phyloP scores from a whole-genome alignment of 2,888 invertebrate species.

The Cerastoderma edule region DNA sequence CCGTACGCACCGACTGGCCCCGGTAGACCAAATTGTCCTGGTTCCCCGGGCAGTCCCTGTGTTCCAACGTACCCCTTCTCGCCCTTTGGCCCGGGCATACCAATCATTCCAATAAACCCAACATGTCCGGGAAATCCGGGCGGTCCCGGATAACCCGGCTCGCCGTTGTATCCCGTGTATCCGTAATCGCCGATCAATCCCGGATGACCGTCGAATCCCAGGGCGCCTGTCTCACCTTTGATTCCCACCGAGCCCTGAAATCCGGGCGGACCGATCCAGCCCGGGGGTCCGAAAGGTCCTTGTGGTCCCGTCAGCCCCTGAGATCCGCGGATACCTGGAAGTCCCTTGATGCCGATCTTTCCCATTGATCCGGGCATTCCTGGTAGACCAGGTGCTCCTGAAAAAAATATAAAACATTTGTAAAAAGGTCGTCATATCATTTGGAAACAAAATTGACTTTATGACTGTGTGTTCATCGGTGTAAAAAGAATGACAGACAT shows the following conservation, averaged over 20 bases:
- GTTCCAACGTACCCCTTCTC: conserved; percentile 38
- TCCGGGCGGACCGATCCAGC: conserved; percentile 48
- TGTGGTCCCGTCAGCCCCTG: conserved; percentile 46
- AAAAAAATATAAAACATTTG: conserved; percentile 9
- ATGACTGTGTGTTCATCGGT: neutral
- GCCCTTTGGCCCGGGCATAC: conserved; percentile 45
- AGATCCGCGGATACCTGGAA: conserved; percentile 34
- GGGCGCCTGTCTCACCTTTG: conserved; percentile 46
- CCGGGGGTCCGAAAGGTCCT: conserved; percentile 55
- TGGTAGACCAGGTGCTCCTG: conserved; percentile 43
- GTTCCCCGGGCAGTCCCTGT: conserved; percentile 30
- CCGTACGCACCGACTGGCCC: conserved; percentile 54
- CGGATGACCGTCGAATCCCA: conserved; percentile 41
- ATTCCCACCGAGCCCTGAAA: conserved; percentile 38
- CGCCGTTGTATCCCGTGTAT: conserved; percentile 38
- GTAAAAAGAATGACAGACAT: too few species aligned
- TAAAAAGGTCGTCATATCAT: too few species aligned
- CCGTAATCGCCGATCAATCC: conserved; percentile 53
- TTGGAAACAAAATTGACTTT: neutral
- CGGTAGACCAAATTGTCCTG: conserved; percentile 42
- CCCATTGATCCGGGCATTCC: conserved; percentile 46
- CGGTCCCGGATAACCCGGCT: conserved; percentile 43
- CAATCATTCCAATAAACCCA: conserved; percentile 54
- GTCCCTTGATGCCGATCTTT: conserved; percentile 37
- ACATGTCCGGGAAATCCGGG: conserved; percentile 38